Evolutionary conservation across 2,113 vertebrate species (phyloP).

Genomic region (Anser brachyrhynchus): DNA sequence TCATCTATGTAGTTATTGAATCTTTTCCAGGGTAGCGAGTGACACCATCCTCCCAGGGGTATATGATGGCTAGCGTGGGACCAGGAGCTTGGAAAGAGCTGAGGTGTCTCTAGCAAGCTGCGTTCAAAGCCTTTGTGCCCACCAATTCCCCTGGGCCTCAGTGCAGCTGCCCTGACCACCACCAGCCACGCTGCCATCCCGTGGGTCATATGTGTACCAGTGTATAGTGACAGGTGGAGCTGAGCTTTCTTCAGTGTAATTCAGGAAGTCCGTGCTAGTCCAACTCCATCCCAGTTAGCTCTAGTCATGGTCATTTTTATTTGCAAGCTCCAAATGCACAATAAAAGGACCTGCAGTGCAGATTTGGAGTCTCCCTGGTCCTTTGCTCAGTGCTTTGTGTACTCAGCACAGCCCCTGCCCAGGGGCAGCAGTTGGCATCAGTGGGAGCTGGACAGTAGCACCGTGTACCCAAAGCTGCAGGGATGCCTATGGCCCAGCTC

Average conservation of each 20-base stretch:
- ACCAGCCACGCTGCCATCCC: background rate
- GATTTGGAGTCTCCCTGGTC: background rate
- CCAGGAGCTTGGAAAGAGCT: background rate
- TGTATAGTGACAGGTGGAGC: background rate
- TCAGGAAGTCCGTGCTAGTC: background rate
- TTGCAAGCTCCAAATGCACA: background rate
- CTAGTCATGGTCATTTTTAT: rapidly evolving
- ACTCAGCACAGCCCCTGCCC: too few relatives aligned
- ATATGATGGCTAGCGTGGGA: rapidly evolving
- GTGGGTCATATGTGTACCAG: background rate
- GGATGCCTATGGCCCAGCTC: background rate
- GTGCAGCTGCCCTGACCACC: background rate
- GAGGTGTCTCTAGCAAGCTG: background rate
- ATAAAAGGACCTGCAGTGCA: background rate
- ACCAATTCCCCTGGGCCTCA: background rate
- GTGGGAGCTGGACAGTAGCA: background rate
- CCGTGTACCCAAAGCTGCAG: background rate
- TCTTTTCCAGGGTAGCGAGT: background rate
- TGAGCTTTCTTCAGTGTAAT: background rate
- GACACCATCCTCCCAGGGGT: background rate
- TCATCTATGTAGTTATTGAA: rapidly evolving
- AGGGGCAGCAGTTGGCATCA: background rate
- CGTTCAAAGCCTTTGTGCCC: background rate
- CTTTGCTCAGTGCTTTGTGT: background rate
- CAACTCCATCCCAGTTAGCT: background rate